Conservation (phyloP, 1,140 invertebrate species). For the Ooceraea biroi region DNA sequence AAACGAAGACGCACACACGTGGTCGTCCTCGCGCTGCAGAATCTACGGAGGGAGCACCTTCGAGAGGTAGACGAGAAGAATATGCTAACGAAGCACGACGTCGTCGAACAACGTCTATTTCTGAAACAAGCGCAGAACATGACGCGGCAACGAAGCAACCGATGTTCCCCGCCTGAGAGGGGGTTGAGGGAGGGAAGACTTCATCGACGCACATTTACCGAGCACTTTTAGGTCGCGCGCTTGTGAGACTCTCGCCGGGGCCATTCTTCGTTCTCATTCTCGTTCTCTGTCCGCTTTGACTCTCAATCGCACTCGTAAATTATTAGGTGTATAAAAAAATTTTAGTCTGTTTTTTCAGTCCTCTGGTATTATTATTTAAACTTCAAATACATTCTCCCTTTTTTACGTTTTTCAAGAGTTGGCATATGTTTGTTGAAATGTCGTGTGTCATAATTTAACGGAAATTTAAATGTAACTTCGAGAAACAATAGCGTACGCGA, state of each 20-base stretch:
- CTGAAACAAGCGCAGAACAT: slow-evolving; percentile 50
- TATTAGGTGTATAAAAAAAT: too few species aligned
- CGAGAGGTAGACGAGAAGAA: slow-evolving; percentile 25
- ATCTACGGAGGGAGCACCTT: slow-evolving; percentile 2
- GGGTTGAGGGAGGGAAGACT: background rate
- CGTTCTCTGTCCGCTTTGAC: slow-evolving; percentile 24
- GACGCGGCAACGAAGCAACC: slow-evolving; percentile 33
- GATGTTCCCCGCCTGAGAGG: slow-evolving; percentile 12
- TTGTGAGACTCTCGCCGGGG: background rate
- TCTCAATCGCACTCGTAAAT: too few species aligned
- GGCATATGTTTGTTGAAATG: too few species aligned
- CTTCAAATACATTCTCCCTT: too few species aligned
- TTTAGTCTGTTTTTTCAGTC: too few species aligned
- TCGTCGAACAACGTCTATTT: slow-evolving; percentile 63
- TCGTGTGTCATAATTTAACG: too few species aligned
- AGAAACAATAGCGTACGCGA: too few species aligned
- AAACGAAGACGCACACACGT: background rate
- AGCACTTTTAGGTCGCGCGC: slow-evolving; percentile 36
- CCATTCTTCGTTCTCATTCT: slow-evolving; percentile 11
- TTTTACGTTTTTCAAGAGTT: too few species aligned
- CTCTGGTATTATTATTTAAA: too few species aligned
- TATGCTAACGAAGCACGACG: slow-evolving; percentile 58
- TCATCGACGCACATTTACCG: slow-evolving; percentile 46
- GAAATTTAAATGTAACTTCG: too few species aligned
- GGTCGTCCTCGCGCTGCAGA: background rate